These are phyloP conservation scores for Argya squamiceps DNA, from an alignment of 2,797 vertebrate genomes.

Conservation along the genomic window DNA sequence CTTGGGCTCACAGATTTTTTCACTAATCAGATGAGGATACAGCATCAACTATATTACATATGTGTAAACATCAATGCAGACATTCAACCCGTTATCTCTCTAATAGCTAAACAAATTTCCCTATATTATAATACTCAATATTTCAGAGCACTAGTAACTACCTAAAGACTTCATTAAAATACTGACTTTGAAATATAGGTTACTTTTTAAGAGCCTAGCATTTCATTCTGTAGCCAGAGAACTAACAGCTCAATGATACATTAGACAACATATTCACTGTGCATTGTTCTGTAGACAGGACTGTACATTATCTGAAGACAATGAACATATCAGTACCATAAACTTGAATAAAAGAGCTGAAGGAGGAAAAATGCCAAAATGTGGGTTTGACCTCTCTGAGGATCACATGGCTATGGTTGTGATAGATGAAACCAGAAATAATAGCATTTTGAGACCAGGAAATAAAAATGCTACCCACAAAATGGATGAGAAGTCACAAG, in stretches of 20 bases:
- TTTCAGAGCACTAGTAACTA: neutral
- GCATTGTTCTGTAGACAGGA: slow-evolving; percentile 52
- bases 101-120: neutral
- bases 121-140: neutral
- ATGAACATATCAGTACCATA: slow-evolving; percentile 43
- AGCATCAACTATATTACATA: neutral
- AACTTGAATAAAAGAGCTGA: slow-evolving; percentile 51
- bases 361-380: slow-evolving; percentile 56
- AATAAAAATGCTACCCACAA: slow-evolving; percentile 37
- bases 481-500: slow-evolving; percentile 36
- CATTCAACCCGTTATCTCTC: neutral
- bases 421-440: slow-evolving; percentile 24
- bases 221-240: neutral
- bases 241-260: slow-evolving; percentile 13
- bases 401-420: slow-evolving; percentile 8
- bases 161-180: neutral
- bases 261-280: slow-evolving; percentile 55
- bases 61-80: neutral
- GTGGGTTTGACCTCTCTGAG: slow-evolving; percentile 53
- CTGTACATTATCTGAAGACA: slow-evolving; percentile 54
- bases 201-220: neutral
- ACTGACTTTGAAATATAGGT: neutral
- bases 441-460: slow-evolving; percentile 11
- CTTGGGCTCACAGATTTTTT: neutral
- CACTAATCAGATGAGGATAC: neutral